Conservation (phyloP, 2,888 invertebrate genomes). For the Heliothis peltigera region DNA sequence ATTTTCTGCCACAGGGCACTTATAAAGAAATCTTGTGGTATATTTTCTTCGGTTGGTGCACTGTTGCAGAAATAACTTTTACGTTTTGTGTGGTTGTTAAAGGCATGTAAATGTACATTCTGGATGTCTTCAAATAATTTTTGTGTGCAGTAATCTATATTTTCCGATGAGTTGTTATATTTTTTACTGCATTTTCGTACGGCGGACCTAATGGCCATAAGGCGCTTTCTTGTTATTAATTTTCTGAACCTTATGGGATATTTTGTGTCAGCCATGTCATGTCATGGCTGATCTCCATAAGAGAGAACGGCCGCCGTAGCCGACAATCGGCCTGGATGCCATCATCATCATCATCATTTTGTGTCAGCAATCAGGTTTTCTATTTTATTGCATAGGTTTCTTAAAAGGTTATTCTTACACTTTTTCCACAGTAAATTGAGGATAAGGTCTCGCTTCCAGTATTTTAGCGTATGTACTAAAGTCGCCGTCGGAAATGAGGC, state of each 20-base stretch:
- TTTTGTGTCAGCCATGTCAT: constrained; percentile 21
- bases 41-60: not conserved
- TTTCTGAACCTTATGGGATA: constrained; percentile 12
- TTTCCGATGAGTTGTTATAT: constrained; percentile 2
- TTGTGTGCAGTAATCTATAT: constrained; percentile 5
- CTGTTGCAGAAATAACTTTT: constrained; percentile 20
- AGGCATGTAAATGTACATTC: constrained; percentile 13
- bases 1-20: constrained; percentile 17
- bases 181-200: constrained; percentile 25
- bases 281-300: too few species aligned
- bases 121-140: constrained; percentile 10
- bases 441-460: constrained; percentile 9
- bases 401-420: constrained; percentile 12
- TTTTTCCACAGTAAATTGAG: constrained; percentile 19
- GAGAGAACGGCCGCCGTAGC: too few species aligned
- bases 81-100: constrained; percentile 12
- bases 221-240: constrained; percentile 17
- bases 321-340: too few species aligned
- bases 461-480: constrained; percentile 21
- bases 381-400: constrained; percentile 15
- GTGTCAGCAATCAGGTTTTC: constrained; percentile 9
- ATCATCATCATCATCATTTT: too few species aligned
- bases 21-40: constrained; percentile 11
- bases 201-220: constrained; percentile 7
- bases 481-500: constrained; percentile 13